Evolutionary conservation across 2,797 vertebrate genomes (phyloP), one percentile per base, ranked within the genome.

Genomic region (Lateolabrax maculatus): DNA sequence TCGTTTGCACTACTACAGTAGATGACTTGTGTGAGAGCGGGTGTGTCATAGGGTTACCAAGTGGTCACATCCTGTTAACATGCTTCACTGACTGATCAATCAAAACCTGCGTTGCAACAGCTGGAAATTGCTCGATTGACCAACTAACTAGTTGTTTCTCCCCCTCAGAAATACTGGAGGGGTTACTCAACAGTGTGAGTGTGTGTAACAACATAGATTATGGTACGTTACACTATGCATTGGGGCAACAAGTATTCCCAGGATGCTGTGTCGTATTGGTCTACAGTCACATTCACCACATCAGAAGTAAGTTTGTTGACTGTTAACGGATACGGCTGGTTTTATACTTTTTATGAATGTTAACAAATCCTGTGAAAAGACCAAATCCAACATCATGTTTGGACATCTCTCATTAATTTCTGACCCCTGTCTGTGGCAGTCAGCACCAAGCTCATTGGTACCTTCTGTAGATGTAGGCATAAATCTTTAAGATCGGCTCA

Each of bases 41-140:
- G 36, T 29, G 46, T 78, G 75, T 81, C 29, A 67, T 6, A 1
- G 2, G 36, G 58, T 87, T 31, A 75, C 16, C 5, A 10, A 25
- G 3, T 34, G 71, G 46, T 77, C 81, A 75, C n/a, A 4, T 57
- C 64, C 34, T 4, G 6, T 41, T 80, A n/a, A 16, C 36, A 70
- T 64, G 31, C 5, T 19, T 51, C 51, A 12, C 3, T 61, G n/a
- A 58, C 39, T 37, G 19, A 57, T 61, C 3, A 6, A 8, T 23
- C 34, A 70, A 77, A 69, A 78, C 58, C 36, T 51, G 41, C 1
- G 10, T 83, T 87, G 52, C 88, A 84, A 84, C 51, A 89, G 31
- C 6, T 77, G 37, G 60, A 84, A 82, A 29, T 55, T 1, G 41
- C 56, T 75, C 0, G 19, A 71, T 75, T 80, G 79, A 78, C 65